Percentiles rank a stretch among this genome's conserved stretches.
phyloP scores from a whole-genome alignment of 1,140 invertebrate genomes.

The Neotoxoptera formosana region DNA sequence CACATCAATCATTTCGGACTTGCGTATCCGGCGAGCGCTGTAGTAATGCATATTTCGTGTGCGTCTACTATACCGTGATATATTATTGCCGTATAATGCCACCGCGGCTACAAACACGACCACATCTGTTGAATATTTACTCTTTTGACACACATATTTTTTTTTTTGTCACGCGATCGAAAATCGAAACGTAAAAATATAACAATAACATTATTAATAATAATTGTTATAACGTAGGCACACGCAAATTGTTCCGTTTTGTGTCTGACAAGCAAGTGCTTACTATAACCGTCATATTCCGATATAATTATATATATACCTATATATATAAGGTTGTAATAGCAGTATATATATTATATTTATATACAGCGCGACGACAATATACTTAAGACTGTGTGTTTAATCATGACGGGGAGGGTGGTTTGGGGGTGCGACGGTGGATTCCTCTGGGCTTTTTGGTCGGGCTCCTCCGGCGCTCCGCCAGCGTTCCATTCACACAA shows the following conservation, averaged over 20 bases:
- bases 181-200: background rate
- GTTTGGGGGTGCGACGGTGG: background rate
- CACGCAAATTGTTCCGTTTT: background rate
- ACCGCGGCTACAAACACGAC: background rate
- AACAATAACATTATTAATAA: background rate
- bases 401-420: background rate
- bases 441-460: slow-evolving; percentile 38
- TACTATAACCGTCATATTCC: background rate
- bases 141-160: background rate
- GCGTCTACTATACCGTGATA: background rate
- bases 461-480: background rate
- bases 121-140: slow-evolving; percentile 13
- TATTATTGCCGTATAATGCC: background rate
- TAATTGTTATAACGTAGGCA: background rate
- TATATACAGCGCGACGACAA: background rate
- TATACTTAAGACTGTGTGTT: background rate
- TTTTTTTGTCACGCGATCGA: background rate
- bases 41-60: background rate
- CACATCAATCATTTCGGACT: slow-evolving; percentile 24
- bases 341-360: background rate
- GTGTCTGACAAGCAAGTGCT: background rate
- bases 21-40: background rate
- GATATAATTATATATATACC: background rate
- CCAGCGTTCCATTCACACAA: background rate
- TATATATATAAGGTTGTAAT: background rate